Evolutionary conservation across 2,888 invertebrate genomes (phyloP), one percentile per base, ranked within the genome.

Genomic region (Drosophila picticornis): DNA sequence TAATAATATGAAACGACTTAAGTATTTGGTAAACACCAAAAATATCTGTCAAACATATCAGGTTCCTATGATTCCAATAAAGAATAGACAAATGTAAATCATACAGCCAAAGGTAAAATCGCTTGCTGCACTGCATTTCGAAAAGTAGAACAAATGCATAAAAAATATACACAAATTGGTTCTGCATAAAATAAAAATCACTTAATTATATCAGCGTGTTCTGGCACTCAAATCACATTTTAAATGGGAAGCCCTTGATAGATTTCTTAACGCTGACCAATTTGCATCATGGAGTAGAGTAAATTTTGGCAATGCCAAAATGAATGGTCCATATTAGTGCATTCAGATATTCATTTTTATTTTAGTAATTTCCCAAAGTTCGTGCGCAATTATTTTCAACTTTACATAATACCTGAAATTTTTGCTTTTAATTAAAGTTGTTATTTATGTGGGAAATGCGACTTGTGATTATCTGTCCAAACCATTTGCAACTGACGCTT

Each of bases 351-450:
- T 57, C 2, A n/a, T n/a, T 1, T 58, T 2, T 25, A 11, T 19
- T 32, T 22, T 40, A 11, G 10, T n/a, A n/a, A 7, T 25, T 32
- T 25, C 19, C 3, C 32, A 25, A 25, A 22, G 36, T 7, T 29
- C 16, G 22, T 53, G 38, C 3, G 2, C 2, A 29, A 38, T 29
- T 7, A 9, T 16, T n/a, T 29, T 25, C 7, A 46, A 51, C 10
- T 46, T 10, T 29, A 22, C 16, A 16, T 6, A 22, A 31, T 3
- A 52, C 53, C 60, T 51, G 36, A 68, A 79, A 48, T 68, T 38
- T 64, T 59, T 66, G 56, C 38, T 43, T 71, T 70, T 72, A 73
- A 83, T 85, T 80, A 69, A 83, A 59, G 66, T 50, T 65, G 52
- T 19, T 58, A 50, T 25, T 31, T 11, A 27, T 48, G 10, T 57